Conservation (phyloP, 1,140 invertebrate species). For the Panonychus citri region DNA sequence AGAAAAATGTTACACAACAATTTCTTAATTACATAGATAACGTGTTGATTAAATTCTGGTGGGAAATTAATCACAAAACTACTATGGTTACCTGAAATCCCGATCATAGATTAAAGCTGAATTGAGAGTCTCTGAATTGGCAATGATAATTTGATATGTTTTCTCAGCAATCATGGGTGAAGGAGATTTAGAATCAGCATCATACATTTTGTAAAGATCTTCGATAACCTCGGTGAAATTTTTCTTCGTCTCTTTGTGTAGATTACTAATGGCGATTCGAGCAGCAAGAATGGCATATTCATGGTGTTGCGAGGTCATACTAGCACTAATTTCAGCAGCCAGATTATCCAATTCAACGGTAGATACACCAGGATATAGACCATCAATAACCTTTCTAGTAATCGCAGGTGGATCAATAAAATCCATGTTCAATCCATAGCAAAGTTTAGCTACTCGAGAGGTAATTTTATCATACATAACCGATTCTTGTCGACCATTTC, state of each 20-base stretch:
- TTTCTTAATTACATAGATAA: too few species aligned
- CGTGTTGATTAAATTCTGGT: too few species aligned
- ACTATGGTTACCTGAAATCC: constrained; percentile 43
- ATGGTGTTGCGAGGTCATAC: constrained; percentile 83
- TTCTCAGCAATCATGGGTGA: constrained; percentile 65
- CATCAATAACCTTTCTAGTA: constrained; percentile 68
- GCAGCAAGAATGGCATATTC: constrained; percentile 91
- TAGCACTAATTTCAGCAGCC: constrained; percentile 84
- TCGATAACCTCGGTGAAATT: constrained; percentile 76
- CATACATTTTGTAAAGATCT: constrained; percentile 50
- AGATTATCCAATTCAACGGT: constrained; percentile 91
- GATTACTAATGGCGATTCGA: constrained; percentile 81
- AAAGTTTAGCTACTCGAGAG: constrained; percentile 75
- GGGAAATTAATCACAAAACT: too few species aligned
- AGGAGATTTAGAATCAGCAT: constrained; percentile 40
- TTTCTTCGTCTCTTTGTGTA: constrained; percentile 90
- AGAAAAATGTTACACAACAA: too few species aligned
- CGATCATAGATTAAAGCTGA: constrained; percentile 93
- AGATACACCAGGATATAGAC: constrained; percentile 81
- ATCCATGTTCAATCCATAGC: constrained; percentile 83
- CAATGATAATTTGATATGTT: constrained; percentile 57
- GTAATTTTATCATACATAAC: constrained; percentile 97
- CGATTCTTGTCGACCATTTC: constrained; percentile 66
- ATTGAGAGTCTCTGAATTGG: constrained; percentile 67
- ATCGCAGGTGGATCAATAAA: constrained; percentile 76